Evolutionary conservation across 30 jellyfish, hydroid and myxozoan genomes (phyloP), one percentile per base, ranked within the genome.

Genomic region (Chrysaora quinquecirrha): DNA sequence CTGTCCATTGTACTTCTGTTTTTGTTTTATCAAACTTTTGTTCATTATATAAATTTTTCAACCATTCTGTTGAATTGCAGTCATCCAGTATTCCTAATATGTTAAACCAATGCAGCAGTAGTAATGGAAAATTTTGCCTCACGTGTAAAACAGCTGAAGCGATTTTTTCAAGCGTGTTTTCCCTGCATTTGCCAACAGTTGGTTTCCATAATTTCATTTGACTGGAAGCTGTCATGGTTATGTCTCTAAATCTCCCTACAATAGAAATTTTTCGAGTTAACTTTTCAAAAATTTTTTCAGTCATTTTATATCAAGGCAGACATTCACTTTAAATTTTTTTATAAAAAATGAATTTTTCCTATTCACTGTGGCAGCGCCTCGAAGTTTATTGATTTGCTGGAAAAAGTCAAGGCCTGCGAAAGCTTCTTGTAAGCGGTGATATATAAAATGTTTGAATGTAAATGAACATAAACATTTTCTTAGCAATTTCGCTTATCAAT

Each of bases 181-280:
- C n/a, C n/a, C n/a, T n/a, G n/a, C n/a, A n/a, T n/a, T 52, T 61
- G 54, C 18, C 43, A 70, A 78, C 72, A 19, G 85, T 60, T 6
- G 35, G 28, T 11, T 56, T 75, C 76, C 87, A 58, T 9, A 35
- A 9, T 19, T 56, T 67, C 4, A 69, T 6, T 4, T 32, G 75
- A 64, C 34, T 33, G 29, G 92, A 49, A 14, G 92, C 92, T 3
- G 92, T 85, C 14, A 82, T 47, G 3, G 92, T 48, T 10, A 82
- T 82, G 29, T 70, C 92, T 33, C 34, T 82, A 85, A 82, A 82
- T 82, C 92, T 58, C 65, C 50, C 90, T 80, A 56, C n/a, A n/a
- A n/a, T n/a, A n/a, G n/a, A n/a, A n/a, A n/a, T n/a, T n/a, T n/a
- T n/a, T n/a, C n/a, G n/a, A n/a, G n/a, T n/a, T n/a, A n/a, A n/a